Evolutionary conservation across 1,140 invertebrate species (phyloP), one percentile per base, ranked within the genome.

Genomic region (Drosophila mojavensis): DNA sequence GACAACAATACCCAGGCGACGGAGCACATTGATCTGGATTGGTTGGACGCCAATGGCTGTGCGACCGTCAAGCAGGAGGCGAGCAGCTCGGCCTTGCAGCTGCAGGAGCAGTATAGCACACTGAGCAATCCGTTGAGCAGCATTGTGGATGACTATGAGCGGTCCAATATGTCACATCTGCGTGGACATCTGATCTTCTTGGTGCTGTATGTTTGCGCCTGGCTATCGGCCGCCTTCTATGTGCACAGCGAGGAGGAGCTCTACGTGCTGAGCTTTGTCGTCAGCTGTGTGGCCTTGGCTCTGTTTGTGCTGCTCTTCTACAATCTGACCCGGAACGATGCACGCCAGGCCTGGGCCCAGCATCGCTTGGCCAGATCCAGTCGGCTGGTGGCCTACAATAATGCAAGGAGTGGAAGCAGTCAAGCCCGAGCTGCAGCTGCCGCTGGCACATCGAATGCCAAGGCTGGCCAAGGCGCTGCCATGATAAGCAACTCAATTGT

Each of bases 291-390:
- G 26, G 93, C 95, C 11, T 93, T 98, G 53, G 97, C 96, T 0
- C 93, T 96, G n/a, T 98, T 98, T 86, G 95, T 97, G 26, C 90
- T 98, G 10, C 94, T 97, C 50, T 98, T 97, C 91, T 97, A 97
- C 88, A 97, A 96, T 56, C 94, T 98, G 39, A 96, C 96, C 0
- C 93, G 97, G 24, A 96, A 95, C 71, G 97, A 98, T 92, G 96
- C 97, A 0, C 93, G 97, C 56, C 94, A 94, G 0, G 95, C 96
- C 17, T 97, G 96, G 96, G 91, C 94, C 5, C 92, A 94, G 54
- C 79, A 81, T 50, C 94, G 92, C 77, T 94, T 94, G 67, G 95
- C 94, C 71, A 96, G 94, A 94, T 73, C 95, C 41, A 48, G 36
- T 4, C 75, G 79, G 0, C 33, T 71, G 67, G 70, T 89, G 0